phyloP scores from a whole-genome alignment of 2,113 vertebrate genomes.

The Caracal caracal region DNA sequence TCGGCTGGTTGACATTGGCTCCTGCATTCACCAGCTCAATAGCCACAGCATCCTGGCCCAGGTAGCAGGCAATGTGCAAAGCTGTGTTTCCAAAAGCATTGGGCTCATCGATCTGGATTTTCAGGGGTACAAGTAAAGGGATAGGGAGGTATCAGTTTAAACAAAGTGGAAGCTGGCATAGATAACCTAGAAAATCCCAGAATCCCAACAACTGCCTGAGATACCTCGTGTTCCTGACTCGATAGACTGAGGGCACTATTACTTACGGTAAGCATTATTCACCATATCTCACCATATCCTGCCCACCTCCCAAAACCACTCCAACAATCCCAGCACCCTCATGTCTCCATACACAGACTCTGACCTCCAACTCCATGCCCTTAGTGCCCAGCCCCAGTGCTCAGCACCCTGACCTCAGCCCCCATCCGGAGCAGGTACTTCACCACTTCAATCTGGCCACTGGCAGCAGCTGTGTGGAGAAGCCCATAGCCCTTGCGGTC shows the following conservation, averaged over 20 bases:
- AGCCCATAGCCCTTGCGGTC: constrained; percentile 95
- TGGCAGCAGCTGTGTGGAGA: constrained; percentile 94
- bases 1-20: constrained; percentile 95
- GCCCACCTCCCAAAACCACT: neutral
- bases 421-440: constrained; percentile 92
- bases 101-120: constrained; percentile 92
- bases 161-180: neutral
- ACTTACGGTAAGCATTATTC: neutral
- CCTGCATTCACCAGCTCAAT: constrained; percentile 95
- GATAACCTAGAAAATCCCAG: neutral
- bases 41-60: constrained; percentile 94
- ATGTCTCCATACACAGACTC: neutral
- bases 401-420: constrained; percentile 89
- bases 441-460: constrained; percentile 93
- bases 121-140: neutral
- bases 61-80: constrained; percentile 97
- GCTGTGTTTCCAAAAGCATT: constrained; percentile 95
- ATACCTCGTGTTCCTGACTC: neutral
- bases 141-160: neutral
- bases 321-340: neutral
- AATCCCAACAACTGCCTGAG: neutral
- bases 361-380: neutral
- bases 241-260: neutral
- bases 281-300: neutral
- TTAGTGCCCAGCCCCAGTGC: neutral